These are phyloP conservation scores for Folsomia candida DNA, from an alignment of 2,888 invertebrate species.

Conservation along the genomic window DNA sequence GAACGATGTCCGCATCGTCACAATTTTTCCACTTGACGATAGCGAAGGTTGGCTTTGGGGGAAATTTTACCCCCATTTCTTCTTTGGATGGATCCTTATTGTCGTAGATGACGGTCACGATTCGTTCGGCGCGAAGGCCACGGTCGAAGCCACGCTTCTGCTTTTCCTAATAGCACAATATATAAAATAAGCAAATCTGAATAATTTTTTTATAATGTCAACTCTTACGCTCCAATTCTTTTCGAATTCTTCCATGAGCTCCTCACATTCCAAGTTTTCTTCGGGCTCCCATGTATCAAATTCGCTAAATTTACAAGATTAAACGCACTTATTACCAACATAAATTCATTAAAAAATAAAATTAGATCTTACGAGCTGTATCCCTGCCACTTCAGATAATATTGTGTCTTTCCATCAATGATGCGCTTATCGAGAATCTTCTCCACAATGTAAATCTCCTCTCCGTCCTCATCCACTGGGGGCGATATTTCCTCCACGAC, in stretches of 20 bases:
- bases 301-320: conserved; percentile 1
- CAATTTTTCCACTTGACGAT: not conserved
- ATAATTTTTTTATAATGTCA: not conserved
- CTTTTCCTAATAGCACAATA: not conserved
- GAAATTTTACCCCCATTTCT: not conserved
- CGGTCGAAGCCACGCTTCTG: conserved; percentile 10
- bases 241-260: conserved; percentile 7
- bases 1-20: not conserved
- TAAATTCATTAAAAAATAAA: not conserved
- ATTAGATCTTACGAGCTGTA: conserved; percentile 10
- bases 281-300: conserved; percentile 13
- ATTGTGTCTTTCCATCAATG: conserved; percentile 3
- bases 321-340: not conserved
- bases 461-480: conserved; percentile 5
- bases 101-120: not conserved
- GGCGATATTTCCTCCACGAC: too few species aligned
- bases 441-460: conserved; percentile 14
- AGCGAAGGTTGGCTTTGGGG: not conserved
- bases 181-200: not conserved
- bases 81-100: not conserved
- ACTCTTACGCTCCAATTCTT: not conserved
- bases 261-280: conserved; percentile 14
- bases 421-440: conserved; percentile 7
- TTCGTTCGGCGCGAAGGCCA: not conserved
- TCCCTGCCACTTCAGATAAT: conserved; percentile 17